These are phyloP conservation scores for Bombus breviceps DNA, from an alignment of 1,140 invertebrate species.

Conservation along the genomic window DNA sequence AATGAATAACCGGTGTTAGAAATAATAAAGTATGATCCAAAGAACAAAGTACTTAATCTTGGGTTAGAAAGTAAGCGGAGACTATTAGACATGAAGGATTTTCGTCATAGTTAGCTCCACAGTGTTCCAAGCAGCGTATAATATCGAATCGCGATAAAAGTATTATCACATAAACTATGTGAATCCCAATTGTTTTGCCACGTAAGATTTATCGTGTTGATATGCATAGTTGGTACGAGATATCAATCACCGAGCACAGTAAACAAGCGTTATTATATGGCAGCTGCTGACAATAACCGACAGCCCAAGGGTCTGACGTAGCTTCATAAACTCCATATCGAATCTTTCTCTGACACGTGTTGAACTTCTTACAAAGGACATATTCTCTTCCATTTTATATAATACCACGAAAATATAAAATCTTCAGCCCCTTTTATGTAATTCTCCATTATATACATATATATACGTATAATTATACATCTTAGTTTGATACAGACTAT, in stretches of 20 bases:
- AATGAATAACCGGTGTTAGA: no score
- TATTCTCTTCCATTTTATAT: neutral
- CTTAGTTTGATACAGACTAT: no score
- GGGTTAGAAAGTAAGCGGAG: neutral
- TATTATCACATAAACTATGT: slow-evolving; percentile 8
- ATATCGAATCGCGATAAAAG: neutral
- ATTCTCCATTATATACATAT: neutral
- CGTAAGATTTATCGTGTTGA: slow-evolving; percentile 29
- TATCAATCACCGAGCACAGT: slow-evolving; percentile 18
- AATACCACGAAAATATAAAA: neutral
- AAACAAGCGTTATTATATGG: slow-evolving; percentile 21
- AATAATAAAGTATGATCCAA: neutral
- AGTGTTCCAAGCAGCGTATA: neutral
- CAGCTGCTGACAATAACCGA: slow-evolving; percentile 32
- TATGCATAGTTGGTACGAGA: slow-evolving; percentile 35
- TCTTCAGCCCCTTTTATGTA: neutral
- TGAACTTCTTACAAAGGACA: neutral
- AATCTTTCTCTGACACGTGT: slow-evolving; percentile 4
- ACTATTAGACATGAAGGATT: neutral
- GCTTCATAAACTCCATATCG: neutral
- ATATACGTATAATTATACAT: no score
- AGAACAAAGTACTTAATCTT: neutral
- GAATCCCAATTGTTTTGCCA: slow-evolving; percentile 21
- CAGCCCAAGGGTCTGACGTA: slow-evolving; percentile 2
- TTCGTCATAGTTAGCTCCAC: neutral